A percentile compares a stretch with the other conserved stretches of the same genome.
These are phyloP conservation scores for Grantiella picta DNA, from an alignment of 2,113 vertebrate species.

Conservation along the genomic window DNA sequence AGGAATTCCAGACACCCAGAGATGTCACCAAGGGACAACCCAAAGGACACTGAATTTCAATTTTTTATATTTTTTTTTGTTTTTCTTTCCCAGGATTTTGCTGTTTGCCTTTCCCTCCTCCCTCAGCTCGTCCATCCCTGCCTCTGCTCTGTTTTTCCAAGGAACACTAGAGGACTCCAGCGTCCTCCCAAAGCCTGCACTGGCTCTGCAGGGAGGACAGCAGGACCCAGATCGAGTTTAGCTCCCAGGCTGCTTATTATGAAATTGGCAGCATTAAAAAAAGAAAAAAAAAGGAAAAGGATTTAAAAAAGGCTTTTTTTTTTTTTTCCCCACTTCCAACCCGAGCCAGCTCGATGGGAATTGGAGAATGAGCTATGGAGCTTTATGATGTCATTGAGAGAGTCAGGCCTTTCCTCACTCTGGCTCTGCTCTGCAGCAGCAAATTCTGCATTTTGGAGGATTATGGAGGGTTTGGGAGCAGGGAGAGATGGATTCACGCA, in stretches of 20 bases:
- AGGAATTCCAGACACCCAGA: too few species aligned
- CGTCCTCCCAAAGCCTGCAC: background rate
- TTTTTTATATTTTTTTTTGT: accelerated
- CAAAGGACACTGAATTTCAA: accelerated
- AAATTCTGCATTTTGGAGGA: background rate
- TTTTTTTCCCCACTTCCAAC: background rate
- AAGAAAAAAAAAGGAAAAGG: background rate
- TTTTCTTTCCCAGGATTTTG: background rate
- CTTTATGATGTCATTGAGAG: background rate
- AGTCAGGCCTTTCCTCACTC: background rate
- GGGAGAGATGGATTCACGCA: too few species aligned
- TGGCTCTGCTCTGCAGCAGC: background rate
- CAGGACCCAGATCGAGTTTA: background rate
- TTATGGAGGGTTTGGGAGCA: background rate
- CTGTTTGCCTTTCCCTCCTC: background rate
- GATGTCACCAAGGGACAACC: background rate
- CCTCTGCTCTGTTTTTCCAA: background rate
- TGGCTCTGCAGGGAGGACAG: background rate
- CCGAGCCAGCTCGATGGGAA: background rate
- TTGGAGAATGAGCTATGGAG: background rate
- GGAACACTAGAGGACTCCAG: background rate
- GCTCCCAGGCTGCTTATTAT: background rate
- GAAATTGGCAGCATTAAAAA: background rate
- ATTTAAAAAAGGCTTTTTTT: background rate
- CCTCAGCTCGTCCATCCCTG: background rate